phyloP scores from a whole-genome alignment of 2,888 invertebrate genomes.

The Agonopterix arenella region DNA sequence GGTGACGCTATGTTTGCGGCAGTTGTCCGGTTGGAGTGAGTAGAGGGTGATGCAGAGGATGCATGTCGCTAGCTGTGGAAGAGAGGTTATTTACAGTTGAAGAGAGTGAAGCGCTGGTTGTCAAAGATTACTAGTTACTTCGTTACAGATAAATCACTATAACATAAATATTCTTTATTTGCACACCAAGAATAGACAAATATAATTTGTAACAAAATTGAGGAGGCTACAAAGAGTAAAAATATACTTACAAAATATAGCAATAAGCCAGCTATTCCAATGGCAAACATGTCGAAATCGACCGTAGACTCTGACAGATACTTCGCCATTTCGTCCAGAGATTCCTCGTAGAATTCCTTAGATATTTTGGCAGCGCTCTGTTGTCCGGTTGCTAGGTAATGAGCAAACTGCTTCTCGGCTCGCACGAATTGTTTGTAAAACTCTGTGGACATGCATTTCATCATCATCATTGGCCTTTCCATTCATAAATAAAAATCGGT shows the following conservation, averaged over 20 bases:
- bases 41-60: slow-evolving; percentile 47
- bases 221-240: too few relatives aligned
- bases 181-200: too few relatives aligned
- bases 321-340: slow-evolving; percentile 70
- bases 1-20: slow-evolving; percentile 28
- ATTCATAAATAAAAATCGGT: too few relatives aligned
- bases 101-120: too few relatives aligned
- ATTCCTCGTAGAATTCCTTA: slow-evolving; percentile 72
- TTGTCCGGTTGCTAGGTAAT: slow-evolving; percentile 65
- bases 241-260: slow-evolving; percentile 61
- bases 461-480: too few relatives aligned
- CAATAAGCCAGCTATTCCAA: slow-evolving; percentile 70
- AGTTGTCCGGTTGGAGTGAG: slow-evolving; percentile 48
- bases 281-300: slow-evolving; percentile 77
- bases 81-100: too few relatives aligned
- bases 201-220: too few relatives aligned
- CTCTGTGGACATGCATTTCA: slow-evolving; percentile 46
- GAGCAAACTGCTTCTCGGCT: slow-evolving; percentile 71
- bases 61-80: slow-evolving; percentile 43
- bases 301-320: slow-evolving; percentile 69
- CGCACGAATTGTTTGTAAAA: slow-evolving; percentile 68
- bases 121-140: too few relatives aligned
- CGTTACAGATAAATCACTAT: too few relatives aligned
- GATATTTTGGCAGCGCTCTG: slow-evolving; percentile 73
- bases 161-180: too few relatives aligned